Evolutionary conservation across 2,888 invertebrate genomes (phyloP), one percentile per base, ranked within the genome.

Genomic region (Drosophila lutescens): DNA sequence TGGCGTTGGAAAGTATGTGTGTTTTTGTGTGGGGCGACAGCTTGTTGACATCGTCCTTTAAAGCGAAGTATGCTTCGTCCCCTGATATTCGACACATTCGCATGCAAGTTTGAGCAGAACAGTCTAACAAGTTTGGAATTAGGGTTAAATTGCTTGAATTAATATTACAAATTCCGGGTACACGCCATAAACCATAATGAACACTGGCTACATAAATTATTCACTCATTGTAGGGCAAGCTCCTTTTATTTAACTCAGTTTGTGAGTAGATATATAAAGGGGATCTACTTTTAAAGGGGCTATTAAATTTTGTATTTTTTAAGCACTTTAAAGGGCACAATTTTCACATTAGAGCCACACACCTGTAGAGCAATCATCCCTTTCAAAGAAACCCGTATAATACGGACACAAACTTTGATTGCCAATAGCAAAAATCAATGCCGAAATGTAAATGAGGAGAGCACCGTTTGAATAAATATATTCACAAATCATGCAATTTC

Each of bases 401-500:
- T 36, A 54, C 34, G 20, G 34, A 34, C 23, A 57, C 46, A 46
- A 58, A 56, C 51, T 40, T 38, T 41, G 36, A 53, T 62, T 41
- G 49, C 43, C 44, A 20, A 67, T 72, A 46, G 44, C 55, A 46
- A 17, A 77, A 80, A 68, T 80, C 80, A 86, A 85, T 68, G 84
- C 47, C 10, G 23, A 46, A 67, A 65, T 68, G 68, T 47, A 58
- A 58, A 71, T 60, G 51, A 44, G 43, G 9, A 2, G 7, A 7
- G 17, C 41, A 53, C 41, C 55, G 77, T 81, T 85, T 71, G 72
- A 73, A 85, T 84, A 81, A 84, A 86, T 82, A 72, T 74, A 77
- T 85, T 74, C 82, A 73, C 68, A 85, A 82, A 87, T 85, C 79
- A 79, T 67, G 63, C 66, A 56, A 76, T 49, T 74, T 78, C 55